Evolutionary conservation across 2,113 vertebrate genomes (phyloP).

Genomic region (Psittacula cyanocephala): DNA sequence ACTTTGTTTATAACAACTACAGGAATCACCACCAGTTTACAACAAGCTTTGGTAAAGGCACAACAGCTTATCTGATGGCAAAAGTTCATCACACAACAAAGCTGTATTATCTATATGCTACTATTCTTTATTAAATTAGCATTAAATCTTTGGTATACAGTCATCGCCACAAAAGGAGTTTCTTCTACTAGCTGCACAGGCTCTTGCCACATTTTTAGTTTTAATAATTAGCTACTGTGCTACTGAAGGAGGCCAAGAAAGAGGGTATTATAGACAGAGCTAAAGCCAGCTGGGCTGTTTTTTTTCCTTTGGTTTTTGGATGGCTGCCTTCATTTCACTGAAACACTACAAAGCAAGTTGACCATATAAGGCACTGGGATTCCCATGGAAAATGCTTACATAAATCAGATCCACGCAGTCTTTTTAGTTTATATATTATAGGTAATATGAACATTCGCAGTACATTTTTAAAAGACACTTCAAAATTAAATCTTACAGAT

Average conservation of each 20-base stretch:
- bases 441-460: background rate
- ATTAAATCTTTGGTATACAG: constrained; percentile 6
- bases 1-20: background rate
- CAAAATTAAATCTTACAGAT: background rate
- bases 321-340: constrained; percentile 77
- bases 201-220: constrained; percentile 49
- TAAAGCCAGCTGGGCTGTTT: constrained; percentile 72
- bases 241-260: constrained; percentile 70
- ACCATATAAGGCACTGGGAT: constrained; percentile 96
- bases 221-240: constrained; percentile 72
- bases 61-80: background rate
- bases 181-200: constrained; percentile 69
- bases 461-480: background rate
- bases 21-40: background rate
- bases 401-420: constrained; percentile 64
- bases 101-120: background rate
- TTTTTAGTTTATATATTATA: constrained; percentile 53
- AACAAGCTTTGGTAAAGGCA: background rate
- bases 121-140: constrained; percentile 27
- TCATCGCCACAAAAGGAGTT: constrained; percentile 86
- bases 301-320: constrained; percentile 66
- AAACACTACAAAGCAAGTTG: constrained; percentile 78
- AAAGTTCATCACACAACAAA: constrained; percentile 3
- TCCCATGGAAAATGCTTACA: constrained; percentile 83
- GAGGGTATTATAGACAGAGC: constrained; percentile 63